Conservation (phyloP, 1,140 invertebrate genomes). For the Amphibalanus amphitrite region DNA sequence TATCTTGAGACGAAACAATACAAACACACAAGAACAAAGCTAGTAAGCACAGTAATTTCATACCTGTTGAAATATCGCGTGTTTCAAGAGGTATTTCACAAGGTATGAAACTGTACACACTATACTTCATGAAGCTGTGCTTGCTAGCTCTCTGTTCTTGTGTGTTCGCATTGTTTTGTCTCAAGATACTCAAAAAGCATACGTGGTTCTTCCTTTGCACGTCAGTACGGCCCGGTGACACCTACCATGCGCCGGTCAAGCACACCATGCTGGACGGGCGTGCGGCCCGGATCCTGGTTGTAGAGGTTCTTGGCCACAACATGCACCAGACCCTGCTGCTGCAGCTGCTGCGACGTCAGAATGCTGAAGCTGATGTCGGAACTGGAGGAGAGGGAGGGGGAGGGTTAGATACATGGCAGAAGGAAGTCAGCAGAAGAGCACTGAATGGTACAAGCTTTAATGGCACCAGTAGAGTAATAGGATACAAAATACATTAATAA, state of each 20-base stretch:
- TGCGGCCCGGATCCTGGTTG: slow-evolving; percentile 41
- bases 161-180: too few species aligned
- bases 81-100: too few species aligned
- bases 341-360: slow-evolving; percentile 69
- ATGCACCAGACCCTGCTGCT: slow-evolving; percentile 69
- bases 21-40: too few species aligned
- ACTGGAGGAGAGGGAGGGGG: slow-evolving; percentile 21
- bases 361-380: slow-evolving; percentile 83
- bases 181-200: too few species aligned
- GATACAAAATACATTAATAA: neutral
- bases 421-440: neutral
- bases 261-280: slow-evolving; percentile 65
- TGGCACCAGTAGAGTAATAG: neutral
- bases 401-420: slow-evolving; percentile 20
- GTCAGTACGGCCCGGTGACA: too few species aligned
- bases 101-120: too few species aligned
- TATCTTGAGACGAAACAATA: too few species aligned
- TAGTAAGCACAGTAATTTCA: too few species aligned
- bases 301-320: slow-evolving; percentile 80
- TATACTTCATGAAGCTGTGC: too few species aligned
- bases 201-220: too few species aligned
- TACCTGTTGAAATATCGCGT: too few species aligned
- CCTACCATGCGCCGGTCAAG: slow-evolving; percentile 70
- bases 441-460: slow-evolving; percentile 4
- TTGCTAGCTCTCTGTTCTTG: too few species aligned